Evolutionary conservation across 2,113 vertebrate species (phyloP), one percentile per base, ranked within the genome.

Genomic region (Atractosteus spatula): DNA sequence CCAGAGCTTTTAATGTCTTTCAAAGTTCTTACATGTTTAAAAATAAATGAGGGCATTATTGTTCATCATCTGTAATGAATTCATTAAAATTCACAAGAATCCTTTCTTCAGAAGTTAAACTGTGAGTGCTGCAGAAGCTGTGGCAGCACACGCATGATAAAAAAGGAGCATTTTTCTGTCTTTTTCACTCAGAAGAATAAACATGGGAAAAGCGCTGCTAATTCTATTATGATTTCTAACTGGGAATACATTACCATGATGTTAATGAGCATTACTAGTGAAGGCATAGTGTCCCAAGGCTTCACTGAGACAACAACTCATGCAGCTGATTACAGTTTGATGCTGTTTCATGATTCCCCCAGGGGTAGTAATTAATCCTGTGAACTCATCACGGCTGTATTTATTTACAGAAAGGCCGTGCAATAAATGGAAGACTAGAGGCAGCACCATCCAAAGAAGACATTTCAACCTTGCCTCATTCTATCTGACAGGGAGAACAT

Each of bases 221-320:
- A 84, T 77, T 80, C 72, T 80, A 68, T 78, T 73, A 74, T 43
- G 74, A 75, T 72, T 63, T 14, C 61, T 72, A 76, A 66, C 57
- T 65, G 65, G 62, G 47, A 86, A 83, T 69, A 70, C 42, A 72
- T 79, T 84, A 80, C 56, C 12, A 59, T 74, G 71, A 79, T 6
- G 0, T 62, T 71, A 82, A 82, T 66, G 3, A 81, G 71, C 76
- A n/a, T 71, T 77, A 74, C 66, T 64, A 62, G 47, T 4, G 61
- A 71, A 84, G 66, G 69, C 0, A 17, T 0, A 0, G 76, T 86
- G 80, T 85, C 72, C 64, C 56, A 55, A 74, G 55, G 42, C 76
- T 87, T 84, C 74, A 66, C 69, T 72, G 78, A 80, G 76, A 80
- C 47, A 82, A 61, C 70, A 82, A 78, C 70, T 84, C 61, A 72